phyloP scores from a whole-genome alignment of 2,888 invertebrate species.

The Cyrtodaria siliqua region DNA sequence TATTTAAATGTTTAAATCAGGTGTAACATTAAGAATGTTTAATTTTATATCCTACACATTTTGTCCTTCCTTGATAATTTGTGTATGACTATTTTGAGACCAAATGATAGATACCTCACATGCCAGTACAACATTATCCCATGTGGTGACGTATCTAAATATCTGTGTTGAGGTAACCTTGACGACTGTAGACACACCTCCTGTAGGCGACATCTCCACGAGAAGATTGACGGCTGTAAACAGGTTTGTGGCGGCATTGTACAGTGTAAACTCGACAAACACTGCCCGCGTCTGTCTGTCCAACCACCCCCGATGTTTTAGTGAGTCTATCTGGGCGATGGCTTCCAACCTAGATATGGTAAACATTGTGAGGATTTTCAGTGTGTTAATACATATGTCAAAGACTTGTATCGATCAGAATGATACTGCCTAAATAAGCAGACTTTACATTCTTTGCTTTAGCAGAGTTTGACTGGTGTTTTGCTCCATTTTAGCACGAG shows the following conservation, averaged over 20 bases:
- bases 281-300: slow-evolving; percentile 78
- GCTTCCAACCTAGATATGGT: slow-evolving; percentile 62
- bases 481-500: too few relatives aligned
- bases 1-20: too few relatives aligned
- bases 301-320: slow-evolving; percentile 76
- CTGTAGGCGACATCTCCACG: slow-evolving; percentile 79
- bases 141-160: slow-evolving; percentile 79
- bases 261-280: slow-evolving; percentile 82
- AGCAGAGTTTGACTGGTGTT: too few relatives aligned
- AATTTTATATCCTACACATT: too few relatives aligned
- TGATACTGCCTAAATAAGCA: too few relatives aligned
- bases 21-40: too few relatives aligned
- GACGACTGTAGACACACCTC: slow-evolving; percentile 69
- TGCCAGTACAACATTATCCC: slow-evolving; percentile 82
- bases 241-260: slow-evolving; percentile 81
- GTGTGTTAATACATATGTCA: too few relatives aligned
- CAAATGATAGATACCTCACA: slow-evolving; percentile 77
- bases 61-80: too few relatives aligned
- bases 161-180: slow-evolving; percentile 78
- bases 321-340: slow-evolving; percentile 57
- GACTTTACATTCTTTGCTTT: too few relatives aligned
- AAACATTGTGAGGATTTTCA: too few relatives aligned
- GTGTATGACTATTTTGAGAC: too few relatives aligned
- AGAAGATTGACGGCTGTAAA: slow-evolving; percentile 82
- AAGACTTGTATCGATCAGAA: too few relatives aligned